Base-by-base conservation (phyloP, 2,797 vertebrate genomes). In the Clarias pachynema region DNA sequence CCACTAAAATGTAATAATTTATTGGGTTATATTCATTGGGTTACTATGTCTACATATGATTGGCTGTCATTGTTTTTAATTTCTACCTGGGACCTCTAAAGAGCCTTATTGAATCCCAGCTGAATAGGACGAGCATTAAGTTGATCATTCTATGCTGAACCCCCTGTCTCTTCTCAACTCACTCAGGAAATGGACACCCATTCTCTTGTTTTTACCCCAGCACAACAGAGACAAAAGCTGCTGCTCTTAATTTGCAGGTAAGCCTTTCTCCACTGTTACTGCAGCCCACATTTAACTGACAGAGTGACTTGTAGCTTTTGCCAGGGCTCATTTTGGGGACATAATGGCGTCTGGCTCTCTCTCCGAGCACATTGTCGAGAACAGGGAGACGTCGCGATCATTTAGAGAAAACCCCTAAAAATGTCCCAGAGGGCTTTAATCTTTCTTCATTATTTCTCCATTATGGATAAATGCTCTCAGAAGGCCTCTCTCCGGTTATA, bases 391-490 rank as follows among this genome's bases (percentile, higher is more conserved):
- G 90, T 95, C 92, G 93, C 92, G 89, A 87, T 95, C 94, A 96
- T 95, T 96, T 95, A 93, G 92, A 93, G 80, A 86, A 90, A 91
- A 89, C 92, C 93, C 92, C 92, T 90, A 91, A 91, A 95, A 95
- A 95, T 94, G 94, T 94, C 93, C 92, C 93, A 93, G 87, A 93
- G 93, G 94, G 94, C 95, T 96, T 96, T 95, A 95, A 96, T 96
- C 95, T 96, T 96, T 95, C 95, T 95, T 95, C 95, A 96, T 96
- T 96, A 96, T 95, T 94, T 95, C 92, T 94, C 95, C 95, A 96
- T 95, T 96, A 96, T 91, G 93, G 94, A 94, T 95, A 96, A 96
- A 96, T 95, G 94, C 94, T 91, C 93, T 93, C 92, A 91, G 95
- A 94, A 95, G 91, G 91, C 84, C 91, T 89, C 89, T 91, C 91